Conservation (phyloP, 1,140 invertebrate species). For the Pseudoatta argentina region DNA sequence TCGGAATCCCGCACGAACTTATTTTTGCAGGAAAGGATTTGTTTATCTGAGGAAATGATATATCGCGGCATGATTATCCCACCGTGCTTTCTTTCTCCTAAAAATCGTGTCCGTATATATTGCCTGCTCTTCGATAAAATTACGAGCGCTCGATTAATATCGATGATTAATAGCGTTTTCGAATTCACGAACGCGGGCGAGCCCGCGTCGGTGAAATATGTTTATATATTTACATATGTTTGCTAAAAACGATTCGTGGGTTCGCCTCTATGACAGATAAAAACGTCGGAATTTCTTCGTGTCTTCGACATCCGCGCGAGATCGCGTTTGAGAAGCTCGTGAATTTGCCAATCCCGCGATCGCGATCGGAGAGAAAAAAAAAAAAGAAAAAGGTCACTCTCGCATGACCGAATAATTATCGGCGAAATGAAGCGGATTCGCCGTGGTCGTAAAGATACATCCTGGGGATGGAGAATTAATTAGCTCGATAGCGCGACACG, state of each 20-base stretch:
- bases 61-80: constrained; percentile 33
- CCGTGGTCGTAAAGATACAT: constrained; percentile 52
- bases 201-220: neutral
- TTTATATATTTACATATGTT: constrained; percentile 16
- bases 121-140: neutral
- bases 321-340: neutral
- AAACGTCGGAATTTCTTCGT: constrained; percentile 29
- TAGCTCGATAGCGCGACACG: constrained; percentile 56
- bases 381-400: neutral
- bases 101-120: neutral
- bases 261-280: neutral
- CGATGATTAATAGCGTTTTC: neutral
- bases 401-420: neutral
- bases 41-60: neutral
- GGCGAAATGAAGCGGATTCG: constrained; percentile 53
- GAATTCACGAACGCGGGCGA: neutral
- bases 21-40: neutral
- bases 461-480: constrained; percentile 57
- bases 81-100: neutral
- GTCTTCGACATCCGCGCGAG: neutral
- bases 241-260: neutral
- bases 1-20: neutral
- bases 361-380: neutral
- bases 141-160: constrained; percentile 14
- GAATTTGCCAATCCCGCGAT: neutral